Evolutionary conservation across 2,888 invertebrate genomes (phyloP), one percentile per base, ranked within the genome.

Genomic region (Dioctria linearis): DNA sequence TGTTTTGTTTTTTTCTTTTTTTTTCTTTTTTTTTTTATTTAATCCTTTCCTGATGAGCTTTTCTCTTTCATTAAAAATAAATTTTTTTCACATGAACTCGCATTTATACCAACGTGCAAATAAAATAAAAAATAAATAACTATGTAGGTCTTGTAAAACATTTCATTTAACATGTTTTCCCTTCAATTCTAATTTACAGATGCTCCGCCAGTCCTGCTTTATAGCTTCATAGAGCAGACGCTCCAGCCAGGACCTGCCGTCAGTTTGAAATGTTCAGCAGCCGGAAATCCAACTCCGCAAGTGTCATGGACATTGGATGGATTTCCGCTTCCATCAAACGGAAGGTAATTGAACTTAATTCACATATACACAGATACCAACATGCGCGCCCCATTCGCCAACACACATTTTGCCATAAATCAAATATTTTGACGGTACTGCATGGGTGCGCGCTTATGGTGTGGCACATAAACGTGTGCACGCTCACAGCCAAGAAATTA

Each of bases 291-390:
- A 81, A 93, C 94, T 82, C 95, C 95, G 73, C 92, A 93, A 88
- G 93, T 95, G 87, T 91, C 92, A 83, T 95, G 95, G 95, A 91
- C 92, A 83, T 90, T 95, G 85, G 94, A 95, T 87, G 94, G 94
- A 84, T 94, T 94, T 89, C 91, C 93, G 84, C 90, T 95, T 85
- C 94, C 94, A 85, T 92, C 89, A 85, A 89, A 89, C 86, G 89
- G 89, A 88, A 89, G 89, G 89, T 89, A 89, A 88, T 87, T 88
- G 87, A 88, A 88, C 89, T 87, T 86, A 85, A 86, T 86, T 59
- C 71, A 49, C 39, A 49, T 25, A 25, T 25, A 25, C 2, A 25
- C 25, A 25, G 1, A 25, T 25, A 71, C 46, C 43, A n/a, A 8
- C 25, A 13, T 43, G 42, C 13, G 11, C 13, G 9, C 40, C 8